Conservation (phyloP, 64 coral and sea anemone genomes). For the Pocillopora verrucosa region DNA sequence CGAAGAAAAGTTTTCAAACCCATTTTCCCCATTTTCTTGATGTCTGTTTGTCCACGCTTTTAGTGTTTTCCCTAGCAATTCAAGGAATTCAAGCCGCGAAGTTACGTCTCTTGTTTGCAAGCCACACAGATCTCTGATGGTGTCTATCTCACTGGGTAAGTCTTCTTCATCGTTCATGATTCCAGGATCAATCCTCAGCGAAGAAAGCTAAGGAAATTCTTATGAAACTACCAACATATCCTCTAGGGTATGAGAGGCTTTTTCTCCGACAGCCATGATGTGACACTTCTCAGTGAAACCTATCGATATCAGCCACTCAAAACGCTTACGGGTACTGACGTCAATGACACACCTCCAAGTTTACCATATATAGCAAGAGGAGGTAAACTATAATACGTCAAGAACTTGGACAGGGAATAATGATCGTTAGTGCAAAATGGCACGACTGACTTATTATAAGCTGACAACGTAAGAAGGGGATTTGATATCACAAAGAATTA, state of each 20-base stretch:
- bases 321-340: slow-evolving; percentile 22
- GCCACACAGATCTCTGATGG: slow-evolving; percentile 76
- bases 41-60: slow-evolving; percentile 72
- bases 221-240: slow-evolving; percentile 19
- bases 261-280: slow-evolving; percentile 46
- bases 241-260: background rate
- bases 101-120: slow-evolving; percentile 73
- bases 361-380: slow-evolving; percentile 70
- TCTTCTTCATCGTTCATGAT: slow-evolving; percentile 96
- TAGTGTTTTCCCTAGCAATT: slow-evolving; percentile 57
- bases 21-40: slow-evolving; percentile 59
- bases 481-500: background rate
- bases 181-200: slow-evolving; percentile 40
- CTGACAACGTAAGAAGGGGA: background rate
- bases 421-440: background rate
- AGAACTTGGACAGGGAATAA: background rate
- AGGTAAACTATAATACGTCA: background rate
- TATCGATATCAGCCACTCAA: slow-evolving; percentile 69
- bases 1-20: slow-evolving; percentile 63
- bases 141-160: slow-evolving; percentile 66
- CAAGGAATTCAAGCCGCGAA: slow-evolving; percentile 73
- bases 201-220: slow-evolving; percentile 29
- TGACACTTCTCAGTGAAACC: slow-evolving; percentile 40
- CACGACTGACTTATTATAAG: background rate
- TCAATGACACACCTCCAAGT: slow-evolving; percentile 89